phyloP scores from a whole-genome alignment of 2,888 invertebrate species.

The Nasonovia ribisnigri region DNA sequence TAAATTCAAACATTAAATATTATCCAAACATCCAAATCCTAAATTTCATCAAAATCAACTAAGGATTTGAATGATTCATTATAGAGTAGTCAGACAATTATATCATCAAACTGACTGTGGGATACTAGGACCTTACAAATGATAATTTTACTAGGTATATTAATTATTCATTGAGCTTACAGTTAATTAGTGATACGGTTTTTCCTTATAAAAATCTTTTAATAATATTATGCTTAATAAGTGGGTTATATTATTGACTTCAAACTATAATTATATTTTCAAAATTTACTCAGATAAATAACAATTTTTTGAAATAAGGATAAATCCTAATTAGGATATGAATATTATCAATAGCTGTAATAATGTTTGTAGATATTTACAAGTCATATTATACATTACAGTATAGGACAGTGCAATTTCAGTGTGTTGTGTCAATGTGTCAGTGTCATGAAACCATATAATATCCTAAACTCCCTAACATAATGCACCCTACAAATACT shows the following conservation, averaged over 20 bases:
- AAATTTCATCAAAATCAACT: not conserved
- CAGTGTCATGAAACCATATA: slow-evolving; percentile 37
- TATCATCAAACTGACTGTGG: not conserved
- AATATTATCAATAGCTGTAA: not conserved
- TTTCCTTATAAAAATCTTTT: not conserved
- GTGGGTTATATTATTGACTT: not conserved
- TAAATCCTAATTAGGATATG: not conserved
- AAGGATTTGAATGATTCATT: not conserved
- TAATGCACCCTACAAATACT: not conserved
- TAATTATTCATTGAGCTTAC: not conserved
- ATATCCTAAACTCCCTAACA: not conserved
- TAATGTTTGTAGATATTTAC: not conserved
- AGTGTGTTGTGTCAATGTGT: not conserved
- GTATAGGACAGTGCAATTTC: not conserved
- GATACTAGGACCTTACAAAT: not conserved
- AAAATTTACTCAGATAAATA: not conserved
- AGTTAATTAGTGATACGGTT: not conserved
- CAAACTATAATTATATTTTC: not conserved
- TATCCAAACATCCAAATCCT: not conserved
- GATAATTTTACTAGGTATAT: not conserved
- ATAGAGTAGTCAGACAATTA: not conserved
- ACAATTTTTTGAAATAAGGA: not conserved
- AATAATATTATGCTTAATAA: not conserved
- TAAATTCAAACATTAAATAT: not conserved
- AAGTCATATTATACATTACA: not conserved